These are phyloP conservation scores for Conops quadrifasciatus DNA, from an alignment of 2,888 invertebrate genomes.

Conservation along the genomic window DNA sequence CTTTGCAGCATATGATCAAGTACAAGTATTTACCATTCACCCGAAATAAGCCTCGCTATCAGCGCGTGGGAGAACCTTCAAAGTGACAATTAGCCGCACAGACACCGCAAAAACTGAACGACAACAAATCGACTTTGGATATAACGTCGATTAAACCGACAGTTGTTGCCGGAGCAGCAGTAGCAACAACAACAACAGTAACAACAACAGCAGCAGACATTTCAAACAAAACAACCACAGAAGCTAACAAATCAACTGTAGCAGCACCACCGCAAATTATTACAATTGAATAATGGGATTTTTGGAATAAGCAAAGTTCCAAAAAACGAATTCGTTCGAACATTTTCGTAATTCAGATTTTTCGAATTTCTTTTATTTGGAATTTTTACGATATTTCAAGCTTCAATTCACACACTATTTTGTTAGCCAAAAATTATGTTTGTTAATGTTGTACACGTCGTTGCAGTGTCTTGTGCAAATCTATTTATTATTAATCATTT, in stretches of 20 bases:
- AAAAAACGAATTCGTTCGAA: constrained; percentile 31
- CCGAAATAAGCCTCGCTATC: constrained; percentile 96
- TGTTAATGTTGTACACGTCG: constrained; percentile 51
- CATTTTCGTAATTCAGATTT: constrained; percentile 26
- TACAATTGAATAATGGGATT: constrained; percentile 58
- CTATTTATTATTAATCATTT: constrained; percentile 22
- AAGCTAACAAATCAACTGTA: constrained; percentile 43
- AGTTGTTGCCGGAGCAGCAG: constrained; percentile 40
- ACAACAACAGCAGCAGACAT: constrained; percentile 27
- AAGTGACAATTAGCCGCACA: constrained; percentile 69
- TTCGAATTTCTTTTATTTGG: constrained; percentile 23
- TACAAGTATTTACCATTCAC: constrained; percentile 99
- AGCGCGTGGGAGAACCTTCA: constrained; percentile 68
- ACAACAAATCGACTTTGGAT: constrained; percentile 49
- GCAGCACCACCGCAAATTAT: constrained; percentile 64
- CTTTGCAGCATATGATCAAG: constrained; percentile 97
- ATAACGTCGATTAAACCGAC: constrained; percentile 47
- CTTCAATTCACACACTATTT: not conserved
- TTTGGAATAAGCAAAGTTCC: constrained; percentile 25
- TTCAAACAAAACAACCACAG: constrained; percentile 30
- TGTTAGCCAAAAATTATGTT: constrained; percentile 36
- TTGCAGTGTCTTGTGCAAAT: constrained; percentile 61
- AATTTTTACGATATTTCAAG: not conserved
- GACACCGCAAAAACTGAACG: constrained; percentile 57
- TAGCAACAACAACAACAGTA: constrained; percentile 45